phyloP scores from a whole-genome alignment of 2,113 vertebrate species.

The Smithornis capensis region DNA sequence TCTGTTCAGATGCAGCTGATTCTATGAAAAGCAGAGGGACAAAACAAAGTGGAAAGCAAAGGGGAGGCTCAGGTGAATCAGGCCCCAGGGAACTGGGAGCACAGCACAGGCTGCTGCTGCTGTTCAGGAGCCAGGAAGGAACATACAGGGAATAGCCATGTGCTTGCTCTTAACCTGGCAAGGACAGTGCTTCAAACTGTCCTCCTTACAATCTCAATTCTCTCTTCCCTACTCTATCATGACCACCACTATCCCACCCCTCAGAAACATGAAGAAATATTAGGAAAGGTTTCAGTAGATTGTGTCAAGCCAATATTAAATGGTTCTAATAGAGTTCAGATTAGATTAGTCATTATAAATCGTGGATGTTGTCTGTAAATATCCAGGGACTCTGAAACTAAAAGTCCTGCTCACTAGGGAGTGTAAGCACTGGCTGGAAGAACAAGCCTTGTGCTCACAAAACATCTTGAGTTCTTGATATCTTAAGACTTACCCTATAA shows the following conservation, averaged over 20 bases:
- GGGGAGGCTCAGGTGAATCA: background rate
- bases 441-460: background rate
- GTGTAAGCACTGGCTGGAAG: background rate
- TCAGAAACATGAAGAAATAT: background rate
- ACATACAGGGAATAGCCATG: fast-evolving
- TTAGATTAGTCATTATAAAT: background rate
- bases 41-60: fast-evolving
- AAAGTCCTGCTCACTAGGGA: background rate
- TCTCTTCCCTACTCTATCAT: background rate
- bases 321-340: background rate
- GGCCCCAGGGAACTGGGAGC: background rate
- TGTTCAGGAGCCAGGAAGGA: background rate
- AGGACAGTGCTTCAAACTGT: background rate
- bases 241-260: background rate
- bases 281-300: background rate
- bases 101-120: background rate
- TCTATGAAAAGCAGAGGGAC: background rate
- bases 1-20: background rate
- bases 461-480: background rate
- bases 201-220: background rate
- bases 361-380: background rate
- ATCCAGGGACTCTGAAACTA: background rate
- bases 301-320: background rate
- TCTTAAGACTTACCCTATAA: background rate
- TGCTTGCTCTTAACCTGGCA: background rate